Evolutionary conservation across 1,140 invertebrate genomes (phyloP), one percentile per base, ranked within the genome.

Genomic region (Zaprionus camerounensis): DNA sequence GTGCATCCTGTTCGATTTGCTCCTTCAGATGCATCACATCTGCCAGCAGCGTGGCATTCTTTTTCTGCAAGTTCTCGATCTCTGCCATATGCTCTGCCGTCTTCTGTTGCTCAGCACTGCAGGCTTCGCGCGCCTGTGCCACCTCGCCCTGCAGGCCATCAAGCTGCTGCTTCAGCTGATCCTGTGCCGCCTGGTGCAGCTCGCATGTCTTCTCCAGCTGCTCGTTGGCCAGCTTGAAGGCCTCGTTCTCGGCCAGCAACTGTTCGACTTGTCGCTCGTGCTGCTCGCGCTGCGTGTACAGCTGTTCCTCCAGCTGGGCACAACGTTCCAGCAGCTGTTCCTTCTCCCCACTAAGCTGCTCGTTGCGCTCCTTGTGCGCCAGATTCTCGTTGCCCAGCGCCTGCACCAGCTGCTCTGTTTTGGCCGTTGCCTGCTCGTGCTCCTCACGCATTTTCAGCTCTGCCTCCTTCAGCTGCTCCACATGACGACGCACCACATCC

Each of bases 1-100:
- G 17, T 5, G 91, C 92, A 56, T 93, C 92, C 51, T 90, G 86
- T 22, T 93, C 91, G 49, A 92, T 90, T 78, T 92, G 92, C 22
- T 79, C 61, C 59, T 91, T 81, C 20, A 92, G 68, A 22, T 80
- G 74, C 0, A 66, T 38, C 11, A 91, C 78, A 44, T 92, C 86
- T 0, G 49, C 49, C 41, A 82, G 26, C 5, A 92, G 53, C 1
- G 79, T 66, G 17, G 76, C 77, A 36, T 92, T 92, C 46, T 78
- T 88, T 26, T 70, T 67, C 26, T 91, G 85, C 17, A 92, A 58
- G 31, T 68, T 83, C 59, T 92, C 82, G 5, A 92, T 81, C 17
- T 79, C 57, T 41, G 80, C 72, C 28, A 91, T 78, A 22, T 91
- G 80, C 53, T 82, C 31, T 1, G 70, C 28, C 7, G 78, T 82